Conservation (phyloP, 1,140 invertebrate species). For the Caenorhabditis latens region DNA sequence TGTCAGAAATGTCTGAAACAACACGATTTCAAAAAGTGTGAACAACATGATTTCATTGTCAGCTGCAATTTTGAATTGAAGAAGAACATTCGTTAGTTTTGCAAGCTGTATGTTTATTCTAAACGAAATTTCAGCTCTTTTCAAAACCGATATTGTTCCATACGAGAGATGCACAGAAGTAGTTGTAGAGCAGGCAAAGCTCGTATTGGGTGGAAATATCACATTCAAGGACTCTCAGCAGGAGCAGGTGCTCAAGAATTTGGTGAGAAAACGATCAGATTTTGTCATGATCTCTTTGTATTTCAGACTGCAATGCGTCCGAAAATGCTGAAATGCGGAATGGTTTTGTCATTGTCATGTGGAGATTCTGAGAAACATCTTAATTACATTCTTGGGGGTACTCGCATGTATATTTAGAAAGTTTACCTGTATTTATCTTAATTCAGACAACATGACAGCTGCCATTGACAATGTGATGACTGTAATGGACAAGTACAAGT, state of each 20-base stretch:
- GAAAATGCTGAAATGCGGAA: constrained; percentile 38
- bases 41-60: constrained; percentile 10
- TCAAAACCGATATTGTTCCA: constrained; percentile 34
- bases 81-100: constrained; percentile 13
- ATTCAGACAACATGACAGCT: constrained; percentile 16
- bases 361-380: constrained; percentile 31
- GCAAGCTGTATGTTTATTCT: background rate
- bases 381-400: constrained; percentile 9
- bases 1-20: constrained; percentile 18
- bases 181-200: constrained; percentile 18
- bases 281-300: background rate
- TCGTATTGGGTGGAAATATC: constrained; percentile 14
- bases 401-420: background rate
- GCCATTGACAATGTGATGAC: constrained; percentile 18
- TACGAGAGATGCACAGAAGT: constrained; percentile 37
- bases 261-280: background rate
- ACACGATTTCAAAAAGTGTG: constrained; percentile 35
- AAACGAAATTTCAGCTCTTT: background rate
- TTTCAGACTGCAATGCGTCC: constrained; percentile 7
- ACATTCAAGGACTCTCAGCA: constrained; percentile 17
- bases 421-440: background rate
- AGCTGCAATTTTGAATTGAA: constrained; percentile 46
- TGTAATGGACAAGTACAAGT: constrained; percentile 13
- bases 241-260: constrained; percentile 8
- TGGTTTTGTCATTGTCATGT: constrained; percentile 24